phyloP scores from a whole-genome alignment of 1,140 invertebrate genomes.

The Drosophila hydei region DNA sequence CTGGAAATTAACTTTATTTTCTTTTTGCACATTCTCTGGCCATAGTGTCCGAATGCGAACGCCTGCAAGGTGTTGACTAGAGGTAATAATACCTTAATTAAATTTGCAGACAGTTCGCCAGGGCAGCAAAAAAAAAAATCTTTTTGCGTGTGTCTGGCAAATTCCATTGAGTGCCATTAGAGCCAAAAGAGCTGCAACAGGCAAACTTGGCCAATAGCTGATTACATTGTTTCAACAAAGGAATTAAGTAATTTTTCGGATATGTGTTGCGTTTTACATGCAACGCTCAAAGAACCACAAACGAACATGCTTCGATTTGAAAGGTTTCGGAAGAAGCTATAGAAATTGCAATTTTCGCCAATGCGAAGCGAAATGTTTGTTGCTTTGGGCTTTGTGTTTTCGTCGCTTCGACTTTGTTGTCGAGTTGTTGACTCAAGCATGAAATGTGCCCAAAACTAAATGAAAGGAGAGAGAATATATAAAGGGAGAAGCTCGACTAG shows the following conservation, averaged over 20 bases:
- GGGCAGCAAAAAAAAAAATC: conserved; percentile 2
- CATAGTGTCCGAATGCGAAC: conserved; percentile 29
- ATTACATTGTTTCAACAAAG: conserved; percentile 61
- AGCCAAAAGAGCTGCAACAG: conserved; percentile 19
- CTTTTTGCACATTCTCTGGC: conserved; percentile 1
- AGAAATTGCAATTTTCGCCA: conserved; percentile 39
- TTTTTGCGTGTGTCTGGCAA: conserved; percentile 61
- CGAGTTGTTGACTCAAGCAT: conserved; percentile 54
- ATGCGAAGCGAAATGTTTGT: conserved; percentile 32
- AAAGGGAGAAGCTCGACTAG: background rate
- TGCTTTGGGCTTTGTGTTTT: background rate
- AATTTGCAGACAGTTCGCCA: conserved; percentile 61
- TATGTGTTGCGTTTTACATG: conserved; percentile 62
- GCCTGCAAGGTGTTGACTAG: conserved; percentile 77
- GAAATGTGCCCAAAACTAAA: conserved; percentile 52
- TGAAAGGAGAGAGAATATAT: conserved; percentile 1
- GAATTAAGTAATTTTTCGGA: conserved; percentile 70
- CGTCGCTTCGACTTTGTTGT: background rate
- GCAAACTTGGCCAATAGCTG: conserved; percentile 55
- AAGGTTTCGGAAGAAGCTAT: conserved; percentile 45
- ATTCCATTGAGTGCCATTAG: conserved; percentile 58
- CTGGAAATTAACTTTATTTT: conserved; percentile 66
- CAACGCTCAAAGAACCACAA: conserved; percentile 27
- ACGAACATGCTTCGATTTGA: conserved; percentile 5
- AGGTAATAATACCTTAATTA: conserved; percentile 75